Conservation (phyloP, 2,888 invertebrate genomes). For the Drosophila anomelani region DNA sequence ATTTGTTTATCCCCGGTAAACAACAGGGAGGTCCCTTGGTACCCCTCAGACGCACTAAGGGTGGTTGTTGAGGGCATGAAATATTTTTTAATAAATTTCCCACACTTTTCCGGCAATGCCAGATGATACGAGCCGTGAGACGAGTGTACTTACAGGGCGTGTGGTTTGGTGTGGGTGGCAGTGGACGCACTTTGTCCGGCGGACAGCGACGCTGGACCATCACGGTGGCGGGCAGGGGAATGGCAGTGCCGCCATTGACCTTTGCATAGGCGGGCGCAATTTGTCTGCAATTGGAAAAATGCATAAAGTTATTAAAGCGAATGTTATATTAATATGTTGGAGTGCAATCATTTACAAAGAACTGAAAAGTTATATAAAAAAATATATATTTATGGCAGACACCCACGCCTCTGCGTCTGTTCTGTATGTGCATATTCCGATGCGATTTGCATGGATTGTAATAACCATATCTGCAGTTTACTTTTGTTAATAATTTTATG, state of each 20-base stretch:
- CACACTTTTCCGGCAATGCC: slow-evolving; percentile 26
- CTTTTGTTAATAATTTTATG: slow-evolving; percentile 53
- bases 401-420: slow-evolving; percentile 1
- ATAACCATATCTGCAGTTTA: slow-evolving; percentile 59
- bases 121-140: background rate
- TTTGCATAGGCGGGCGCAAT: slow-evolving; percentile 88
- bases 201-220: slow-evolving; percentile 91
- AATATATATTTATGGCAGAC: slow-evolving; percentile 8
- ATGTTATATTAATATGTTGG: slow-evolving; percentile 1
- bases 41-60: slow-evolving; percentile 31
- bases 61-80: slow-evolving; percentile 47
- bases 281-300: slow-evolving; percentile 86
- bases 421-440: slow-evolving; percentile 7
- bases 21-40: slow-evolving; percentile 41
- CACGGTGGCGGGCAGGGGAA: slow-evolving; percentile 92
- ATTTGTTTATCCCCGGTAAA: slow-evolving; percentile 71
- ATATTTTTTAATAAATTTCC: slow-evolving; percentile 69
- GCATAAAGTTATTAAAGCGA: slow-evolving; percentile 22
- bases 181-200: slow-evolving; percentile 91
- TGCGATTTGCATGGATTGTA: slow-evolving; percentile 61
- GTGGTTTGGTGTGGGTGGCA: slow-evolving; percentile 89
- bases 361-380: slow-evolving; percentile 8
- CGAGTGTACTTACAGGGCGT: slow-evolving; percentile 83
- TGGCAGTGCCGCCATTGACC: slow-evolving; percentile 88
- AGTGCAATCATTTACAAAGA: slow-evolving; percentile 15